Percentiles rank a stretch among this genome's conserved stretches.
phyloP scores from a whole-genome alignment of 2,888 invertebrate genomes.

The Rosalia funebris region DNA sequence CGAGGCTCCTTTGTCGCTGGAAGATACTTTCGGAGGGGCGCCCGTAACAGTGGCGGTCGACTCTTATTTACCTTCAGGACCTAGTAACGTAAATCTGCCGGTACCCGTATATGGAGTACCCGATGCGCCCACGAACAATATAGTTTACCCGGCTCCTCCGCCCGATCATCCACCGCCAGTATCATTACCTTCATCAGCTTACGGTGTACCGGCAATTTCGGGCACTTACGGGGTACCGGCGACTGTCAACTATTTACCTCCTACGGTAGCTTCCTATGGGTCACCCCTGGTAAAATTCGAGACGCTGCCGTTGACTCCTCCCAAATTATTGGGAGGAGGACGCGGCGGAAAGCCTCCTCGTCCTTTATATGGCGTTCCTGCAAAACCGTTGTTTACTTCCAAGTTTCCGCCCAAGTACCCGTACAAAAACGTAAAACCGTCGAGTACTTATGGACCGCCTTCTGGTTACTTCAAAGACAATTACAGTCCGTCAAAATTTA shows the following conservation, averaged over 20 bases:
- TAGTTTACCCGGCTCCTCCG: slow-evolving; percentile 64
- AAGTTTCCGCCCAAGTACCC: slow-evolving; percentile 55
- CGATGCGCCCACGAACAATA: slow-evolving; percentile 62
- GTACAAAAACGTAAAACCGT: slow-evolving; percentile 56
- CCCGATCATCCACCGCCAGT: slow-evolving; percentile 63
- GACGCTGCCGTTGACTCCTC: slow-evolving; percentile 48
- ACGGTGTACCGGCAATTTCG: slow-evolving; percentile 51
- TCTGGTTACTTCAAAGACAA: slow-evolving; percentile 45
- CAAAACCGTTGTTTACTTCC: slow-evolving; percentile 54
- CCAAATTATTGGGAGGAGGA: slow-evolving; percentile 57
- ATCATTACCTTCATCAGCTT: slow-evolving; percentile 42
- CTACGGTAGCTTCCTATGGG: slow-evolving; percentile 28
- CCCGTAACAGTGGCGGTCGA: slow-evolving; percentile 68
- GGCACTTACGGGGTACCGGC: slow-evolving; percentile 45
- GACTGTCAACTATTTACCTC: slow-evolving; percentile 20
- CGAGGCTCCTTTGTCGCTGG: slow-evolving; percentile 55
- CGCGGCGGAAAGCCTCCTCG: slow-evolving; percentile 63
- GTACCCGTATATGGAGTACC: slow-evolving; percentile 72
- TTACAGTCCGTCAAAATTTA: slow-evolving; percentile 42
- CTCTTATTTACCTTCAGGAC: slow-evolving; percentile 56
- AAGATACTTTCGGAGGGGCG: slow-evolving; percentile 65
- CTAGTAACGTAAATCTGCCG: slow-evolving; percentile 66
- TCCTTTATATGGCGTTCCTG: slow-evolving; percentile 52
- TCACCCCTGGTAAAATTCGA: slow-evolving; percentile 32
- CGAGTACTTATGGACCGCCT: slow-evolving; percentile 52